Percentiles rank a stretch among this genome's conserved stretches.
These are phyloP conservation scores for Seira ritae DNA, from an alignment of 2,888 invertebrate genomes.

Conservation along the genomic window DNA sequence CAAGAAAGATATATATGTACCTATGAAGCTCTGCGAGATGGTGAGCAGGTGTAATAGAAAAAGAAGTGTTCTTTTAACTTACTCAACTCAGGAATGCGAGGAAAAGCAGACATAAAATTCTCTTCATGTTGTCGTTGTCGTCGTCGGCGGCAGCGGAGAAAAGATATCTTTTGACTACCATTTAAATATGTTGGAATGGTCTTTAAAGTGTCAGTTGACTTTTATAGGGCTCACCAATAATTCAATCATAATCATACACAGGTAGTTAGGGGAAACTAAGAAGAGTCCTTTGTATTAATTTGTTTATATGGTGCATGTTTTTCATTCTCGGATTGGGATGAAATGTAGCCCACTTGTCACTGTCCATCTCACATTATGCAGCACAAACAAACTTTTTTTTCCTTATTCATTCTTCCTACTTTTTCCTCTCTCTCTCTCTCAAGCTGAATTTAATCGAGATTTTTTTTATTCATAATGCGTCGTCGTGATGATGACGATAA, in stretches of 20 bases:
- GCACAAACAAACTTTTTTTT: neutral
- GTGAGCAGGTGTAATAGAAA: slow-evolving; percentile 45
- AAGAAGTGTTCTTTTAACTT: neutral
- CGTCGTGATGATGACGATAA: slow-evolving; percentile 31
- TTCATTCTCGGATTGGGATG: neutral
- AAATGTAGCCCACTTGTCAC: slow-evolving; percentile 2
- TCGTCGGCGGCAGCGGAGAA: too few species aligned
- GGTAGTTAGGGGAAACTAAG: neutral
- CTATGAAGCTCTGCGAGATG: too few species aligned
- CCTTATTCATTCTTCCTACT: neutral
- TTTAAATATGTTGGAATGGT: too few species aligned
- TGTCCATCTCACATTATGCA: neutral
- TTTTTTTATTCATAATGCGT: slow-evolving; percentile 33
- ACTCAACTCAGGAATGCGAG: slow-evolving; percentile 38
- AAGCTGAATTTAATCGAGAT: slow-evolving; percentile 35
- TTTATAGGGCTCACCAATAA: neutral
- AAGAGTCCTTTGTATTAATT: neutral
- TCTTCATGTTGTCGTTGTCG: too few species aligned
- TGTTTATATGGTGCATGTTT: neutral
- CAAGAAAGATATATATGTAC: slow-evolving; percentile 36
- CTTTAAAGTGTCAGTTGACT: too few species aligned
- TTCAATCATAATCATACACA: too few species aligned
- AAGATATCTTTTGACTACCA: too few species aligned
- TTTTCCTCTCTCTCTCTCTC: neutral
- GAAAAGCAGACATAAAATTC: too few species aligned